A percentile compares a stretch with the other conserved stretches of the same genome.
These are phyloP conservation scores for Thomomys bottae DNA, from an alignment of 2,113 vertebrate species.

Conservation along the genomic window DNA sequence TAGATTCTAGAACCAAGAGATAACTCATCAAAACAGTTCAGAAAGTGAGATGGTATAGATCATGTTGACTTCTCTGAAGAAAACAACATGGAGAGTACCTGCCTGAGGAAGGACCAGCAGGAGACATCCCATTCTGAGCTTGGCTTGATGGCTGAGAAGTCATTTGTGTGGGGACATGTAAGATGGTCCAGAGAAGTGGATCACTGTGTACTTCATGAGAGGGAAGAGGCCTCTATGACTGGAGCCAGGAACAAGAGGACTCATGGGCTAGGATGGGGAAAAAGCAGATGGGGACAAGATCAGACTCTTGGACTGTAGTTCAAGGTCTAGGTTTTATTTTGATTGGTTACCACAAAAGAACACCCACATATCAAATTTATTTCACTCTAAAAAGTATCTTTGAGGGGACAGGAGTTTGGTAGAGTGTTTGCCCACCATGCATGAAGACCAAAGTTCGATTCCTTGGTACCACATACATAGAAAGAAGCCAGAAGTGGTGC, in stretches of 20 bases:
- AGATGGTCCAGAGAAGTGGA: background rate
- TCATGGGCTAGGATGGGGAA: background rate
- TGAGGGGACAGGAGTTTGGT: no score
- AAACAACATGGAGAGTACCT: background rate
- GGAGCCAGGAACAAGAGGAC: background rate
- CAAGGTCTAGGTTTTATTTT: background rate
- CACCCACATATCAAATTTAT: no score
- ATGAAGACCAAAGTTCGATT: no score
- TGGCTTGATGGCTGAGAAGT: background rate
- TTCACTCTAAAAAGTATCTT: background rate
- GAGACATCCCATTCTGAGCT: background rate
- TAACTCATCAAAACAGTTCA: background rate
- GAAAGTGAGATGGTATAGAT: background rate
- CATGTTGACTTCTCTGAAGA: background rate
- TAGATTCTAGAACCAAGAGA: constrained; percentile 9
- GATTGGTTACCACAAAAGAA: background rate
- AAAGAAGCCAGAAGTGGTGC: no score
- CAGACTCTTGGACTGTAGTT: background rate
- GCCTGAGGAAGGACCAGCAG: background rate
- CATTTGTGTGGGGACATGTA: background rate
- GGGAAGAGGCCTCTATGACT: background rate
- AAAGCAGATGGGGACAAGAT: background rate
- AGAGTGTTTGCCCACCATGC: no score
- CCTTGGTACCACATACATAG: no score
- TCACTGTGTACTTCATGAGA: accelerated